Conservation (phyloP, 2,888 invertebrate genomes). For the Tetragonula carbonaria region DNA sequence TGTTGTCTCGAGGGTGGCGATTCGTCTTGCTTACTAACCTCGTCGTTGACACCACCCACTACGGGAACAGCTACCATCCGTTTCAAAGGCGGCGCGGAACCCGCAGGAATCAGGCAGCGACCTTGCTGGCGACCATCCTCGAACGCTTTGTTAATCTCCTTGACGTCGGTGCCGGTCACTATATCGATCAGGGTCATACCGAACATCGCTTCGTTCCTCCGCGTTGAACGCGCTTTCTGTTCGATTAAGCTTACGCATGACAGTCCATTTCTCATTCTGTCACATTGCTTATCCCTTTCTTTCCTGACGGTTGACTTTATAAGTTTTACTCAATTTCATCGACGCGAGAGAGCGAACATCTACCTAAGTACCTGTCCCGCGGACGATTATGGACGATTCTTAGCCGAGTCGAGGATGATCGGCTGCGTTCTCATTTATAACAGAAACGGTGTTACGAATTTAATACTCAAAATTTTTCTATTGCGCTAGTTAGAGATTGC, state of each 20-base stretch:
- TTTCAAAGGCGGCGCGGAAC: conserved; percentile 49
- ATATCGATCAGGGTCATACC: conserved; percentile 63
- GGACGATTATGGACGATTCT: not conserved
- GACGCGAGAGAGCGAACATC: not conserved
- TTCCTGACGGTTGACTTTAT: not conserved
- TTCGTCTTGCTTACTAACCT: conserved; percentile 80
- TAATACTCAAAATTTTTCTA: no score
- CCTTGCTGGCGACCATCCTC: conserved; percentile 38
- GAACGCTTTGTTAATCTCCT: conserved; percentile 69
- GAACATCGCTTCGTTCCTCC: conserved; percentile 30
- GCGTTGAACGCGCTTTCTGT: conserved; percentile 33
- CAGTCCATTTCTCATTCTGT: conserved; percentile 64
- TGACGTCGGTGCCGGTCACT: conserved; percentile 56
- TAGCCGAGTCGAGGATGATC: not conserved
- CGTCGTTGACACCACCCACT: conserved; percentile 78
- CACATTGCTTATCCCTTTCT: conserved; percentile 1
- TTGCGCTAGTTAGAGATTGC: no score
- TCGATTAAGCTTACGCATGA: conserved; percentile 56
- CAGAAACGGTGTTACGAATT: no score
- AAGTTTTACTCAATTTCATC: not conserved
- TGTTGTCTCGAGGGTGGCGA: conserved; percentile 76
- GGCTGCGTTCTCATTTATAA: no score
- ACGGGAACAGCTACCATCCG: conserved; percentile 64
- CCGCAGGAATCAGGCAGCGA: conserved; percentile 45
- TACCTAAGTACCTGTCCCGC: not conserved